Conservation (phyloP, 2,888 invertebrate genomes). For the Platycheirus albimanus region DNA sequence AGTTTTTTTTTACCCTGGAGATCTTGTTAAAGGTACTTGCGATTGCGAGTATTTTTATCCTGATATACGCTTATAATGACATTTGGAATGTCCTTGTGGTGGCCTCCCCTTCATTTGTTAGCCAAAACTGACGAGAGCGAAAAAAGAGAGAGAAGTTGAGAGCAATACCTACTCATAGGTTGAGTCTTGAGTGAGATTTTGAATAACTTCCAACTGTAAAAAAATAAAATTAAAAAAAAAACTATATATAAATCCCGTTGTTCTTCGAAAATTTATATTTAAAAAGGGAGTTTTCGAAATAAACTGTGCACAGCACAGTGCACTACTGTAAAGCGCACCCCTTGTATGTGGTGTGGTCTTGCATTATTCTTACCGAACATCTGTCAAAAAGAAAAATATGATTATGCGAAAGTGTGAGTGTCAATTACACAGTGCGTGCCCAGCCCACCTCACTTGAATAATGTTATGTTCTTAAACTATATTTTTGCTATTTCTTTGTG, state of each 20-base stretch:
- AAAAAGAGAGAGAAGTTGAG: slow-evolving; percentile 11
- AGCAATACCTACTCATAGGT: too few relatives aligned
- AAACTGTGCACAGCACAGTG: too few relatives aligned
- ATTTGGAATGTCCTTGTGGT: slow-evolving; percentile 73
- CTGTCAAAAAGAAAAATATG: slow-evolving; percentile 55
- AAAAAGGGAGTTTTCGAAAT: slow-evolving; percentile 48
- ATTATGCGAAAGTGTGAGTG: slow-evolving; percentile 28
- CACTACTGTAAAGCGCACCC: slow-evolving; percentile 40
- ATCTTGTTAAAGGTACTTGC: slow-evolving; percentile 34
- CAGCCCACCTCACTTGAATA: slow-evolving; percentile 46
- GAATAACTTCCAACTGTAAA: too few relatives aligned
- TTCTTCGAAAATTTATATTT: slow-evolving; percentile 37
- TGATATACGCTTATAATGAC: slow-evolving; percentile 54
- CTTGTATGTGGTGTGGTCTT: slow-evolving; percentile 44
- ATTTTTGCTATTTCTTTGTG: neutral
- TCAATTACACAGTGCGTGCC: slow-evolving; percentile 29
- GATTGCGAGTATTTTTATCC: slow-evolving; percentile 58
- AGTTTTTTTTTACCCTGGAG: slow-evolving; percentile 49
- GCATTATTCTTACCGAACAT: slow-evolving; percentile 42
- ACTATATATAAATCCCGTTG: neutral
- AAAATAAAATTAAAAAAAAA: too few relatives aligned
- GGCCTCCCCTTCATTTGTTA: slow-evolving; percentile 59
- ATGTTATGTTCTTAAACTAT: slow-evolving; percentile 3
- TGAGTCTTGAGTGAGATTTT: slow-evolving; percentile 30
- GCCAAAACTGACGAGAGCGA: slow-evolving; percentile 20